phyloP scores from a whole-genome alignment of 2,113 vertebrate species.

The Bos javanicus region DNA sequence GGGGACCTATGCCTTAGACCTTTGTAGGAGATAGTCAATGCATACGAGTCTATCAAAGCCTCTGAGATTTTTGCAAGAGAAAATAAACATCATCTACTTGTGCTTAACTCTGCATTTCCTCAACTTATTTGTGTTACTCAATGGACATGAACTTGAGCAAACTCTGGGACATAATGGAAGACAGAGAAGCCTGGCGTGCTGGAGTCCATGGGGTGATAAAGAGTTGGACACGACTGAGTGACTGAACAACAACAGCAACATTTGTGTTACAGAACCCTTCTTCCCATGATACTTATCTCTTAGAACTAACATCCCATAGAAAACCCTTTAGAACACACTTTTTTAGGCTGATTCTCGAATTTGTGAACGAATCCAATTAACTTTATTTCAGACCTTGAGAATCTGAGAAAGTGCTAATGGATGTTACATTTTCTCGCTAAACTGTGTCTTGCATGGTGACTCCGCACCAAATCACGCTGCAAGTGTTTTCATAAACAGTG shows the following conservation, averaged over 20 bases:
- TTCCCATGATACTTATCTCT: not conserved
- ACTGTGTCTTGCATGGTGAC: not conserved
- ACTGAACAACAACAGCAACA: not conserved
- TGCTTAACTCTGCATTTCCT: not conserved
- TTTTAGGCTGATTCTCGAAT: not conserved
- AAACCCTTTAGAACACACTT: not conserved
- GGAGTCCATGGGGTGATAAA: not conserved
- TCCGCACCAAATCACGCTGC: not conserved
- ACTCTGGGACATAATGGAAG: not conserved
- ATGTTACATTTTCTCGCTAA: slow-evolving; percentile 31
- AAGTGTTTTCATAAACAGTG: not conserved
- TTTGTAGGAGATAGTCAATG: not conserved
- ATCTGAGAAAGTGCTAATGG: not conserved
- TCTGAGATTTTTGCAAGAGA: not conserved
- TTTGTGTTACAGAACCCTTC: not conserved
- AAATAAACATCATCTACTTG: not conserved
- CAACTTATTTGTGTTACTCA: not conserved
- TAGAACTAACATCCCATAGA: not conserved
- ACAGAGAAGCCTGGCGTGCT: not conserved
- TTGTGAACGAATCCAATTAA: slow-evolving; percentile 55
- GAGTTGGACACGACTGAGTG: not conserved
- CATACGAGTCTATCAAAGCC: not conserved
- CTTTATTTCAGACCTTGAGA: slow-evolving; percentile 24
- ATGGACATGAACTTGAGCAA: not conserved
- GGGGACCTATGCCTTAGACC: not conserved